phyloP scores from a whole-genome alignment of 2,113 vertebrate genomes.

The Erythrocercus mccallii region DNA sequence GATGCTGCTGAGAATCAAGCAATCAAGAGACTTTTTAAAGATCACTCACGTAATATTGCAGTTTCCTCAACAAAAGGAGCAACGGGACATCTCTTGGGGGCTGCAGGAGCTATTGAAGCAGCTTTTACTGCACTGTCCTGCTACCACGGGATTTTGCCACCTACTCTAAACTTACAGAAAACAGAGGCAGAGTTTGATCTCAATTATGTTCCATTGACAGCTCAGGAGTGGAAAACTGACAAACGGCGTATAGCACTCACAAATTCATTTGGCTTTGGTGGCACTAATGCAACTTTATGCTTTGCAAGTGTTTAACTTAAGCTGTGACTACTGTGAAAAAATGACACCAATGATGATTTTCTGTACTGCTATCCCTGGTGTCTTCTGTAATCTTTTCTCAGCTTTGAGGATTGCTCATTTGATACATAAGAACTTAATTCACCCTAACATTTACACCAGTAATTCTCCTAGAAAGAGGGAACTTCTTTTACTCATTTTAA shows the following conservation, averaged over 20 bases:
- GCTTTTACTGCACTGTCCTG: constrained; percentile 91
- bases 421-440: not conserved
- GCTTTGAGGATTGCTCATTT: not conserved
- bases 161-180: constrained; percentile 89
- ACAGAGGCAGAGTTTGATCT: constrained; percentile 89
- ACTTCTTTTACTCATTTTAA: not conserved
- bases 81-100: constrained; percentile 92
- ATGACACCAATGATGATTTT: not conserved
- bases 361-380: not conserved
- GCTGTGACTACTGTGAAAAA: not conserved
- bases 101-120: constrained; percentile 89
- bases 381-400: not conserved
- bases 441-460: not conserved
- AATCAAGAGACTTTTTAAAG: constrained; percentile 87
- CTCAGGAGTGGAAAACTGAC: constrained; percentile 82
- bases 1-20: constrained; percentile 94
- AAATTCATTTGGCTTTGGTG: constrained; percentile 97
- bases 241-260: constrained; percentile 82
- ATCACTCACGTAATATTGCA: constrained; percentile 70
- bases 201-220: constrained; percentile 86
- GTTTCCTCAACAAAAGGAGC: constrained; percentile 97
- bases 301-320: constrained; percentile 74
- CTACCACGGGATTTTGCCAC: constrained; percentile 85
- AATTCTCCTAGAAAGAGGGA: not conserved
- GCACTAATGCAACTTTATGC: constrained; percentile 93